These are phyloP conservation scores for Drosophila busckii DNA, from an alignment of 1,140 invertebrate species.

Conservation along the genomic window DNA sequence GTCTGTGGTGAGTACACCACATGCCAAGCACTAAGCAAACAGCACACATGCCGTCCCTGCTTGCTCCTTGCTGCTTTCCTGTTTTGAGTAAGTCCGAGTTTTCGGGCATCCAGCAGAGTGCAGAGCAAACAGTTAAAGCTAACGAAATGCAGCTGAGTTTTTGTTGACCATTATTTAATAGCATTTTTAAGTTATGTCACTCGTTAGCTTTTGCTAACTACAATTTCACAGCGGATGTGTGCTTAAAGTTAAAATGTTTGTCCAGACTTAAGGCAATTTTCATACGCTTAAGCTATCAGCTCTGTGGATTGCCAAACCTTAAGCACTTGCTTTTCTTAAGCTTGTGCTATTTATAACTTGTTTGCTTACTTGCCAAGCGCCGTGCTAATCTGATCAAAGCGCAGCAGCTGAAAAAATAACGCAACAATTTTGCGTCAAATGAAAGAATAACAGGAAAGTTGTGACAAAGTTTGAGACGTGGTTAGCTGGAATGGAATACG, in stretches of 20 bases:
- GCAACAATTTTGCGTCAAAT: constrained; percentile 60
- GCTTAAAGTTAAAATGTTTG: no score
- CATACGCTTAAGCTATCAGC: no score
- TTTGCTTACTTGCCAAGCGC: constrained; percentile 2
- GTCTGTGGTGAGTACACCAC: constrained; percentile 40
- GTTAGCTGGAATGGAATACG: no score
- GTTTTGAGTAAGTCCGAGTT: constrained; percentile 14
- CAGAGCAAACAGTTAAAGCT: constrained; percentile 57
- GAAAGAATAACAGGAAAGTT: constrained; percentile 64
- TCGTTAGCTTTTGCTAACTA: no score
- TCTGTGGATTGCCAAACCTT: no score
- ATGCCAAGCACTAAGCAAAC: constrained; percentile 61
- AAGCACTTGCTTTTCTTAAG: constrained; percentile 27
- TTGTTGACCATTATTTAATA: no score
- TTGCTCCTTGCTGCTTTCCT: constrained; percentile 17
- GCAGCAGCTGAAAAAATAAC: constrained; percentile 47
- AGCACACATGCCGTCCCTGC: constrained; percentile 19
- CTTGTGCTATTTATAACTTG: constrained; percentile 27
- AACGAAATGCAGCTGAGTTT: no score
- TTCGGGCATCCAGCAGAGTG: constrained; percentile 59
- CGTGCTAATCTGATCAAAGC: constrained; percentile 66
- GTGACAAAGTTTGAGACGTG: constrained; percentile 43
- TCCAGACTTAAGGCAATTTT: no score
- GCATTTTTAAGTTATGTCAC: no score
- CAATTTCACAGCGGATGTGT: no score